Evolutionary conservation across 2,888 invertebrate species (phyloP).

Genomic region (Mimachlamys varia): DNA sequence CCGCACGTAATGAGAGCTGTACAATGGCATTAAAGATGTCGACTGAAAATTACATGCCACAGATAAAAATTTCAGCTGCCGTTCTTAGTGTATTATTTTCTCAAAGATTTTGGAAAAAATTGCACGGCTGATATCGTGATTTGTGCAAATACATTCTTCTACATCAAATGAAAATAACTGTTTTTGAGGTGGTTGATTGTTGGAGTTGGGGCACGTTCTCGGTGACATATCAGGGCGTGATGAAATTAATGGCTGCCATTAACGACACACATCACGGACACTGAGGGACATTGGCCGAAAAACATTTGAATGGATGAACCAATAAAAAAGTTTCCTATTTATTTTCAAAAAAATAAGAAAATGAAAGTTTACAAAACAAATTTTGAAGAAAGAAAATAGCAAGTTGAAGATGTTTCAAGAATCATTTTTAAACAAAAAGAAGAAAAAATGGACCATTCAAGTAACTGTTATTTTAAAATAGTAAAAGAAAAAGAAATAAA

Average conservation of each 20-base stretch:
- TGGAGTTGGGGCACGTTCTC: neutral
- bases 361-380: too few species aligned
- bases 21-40: neutral
- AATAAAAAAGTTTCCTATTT: neutral
- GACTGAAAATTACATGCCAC: slow-evolving; percentile 20
- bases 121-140: neutral
- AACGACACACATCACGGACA: neutral
- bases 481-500: too few species aligned
- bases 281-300: neutral
- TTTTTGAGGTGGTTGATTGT: neutral
- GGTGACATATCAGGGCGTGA: neutral
- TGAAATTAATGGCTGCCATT: neutral
- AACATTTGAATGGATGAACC: neutral
- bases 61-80: neutral
- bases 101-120: neutral
- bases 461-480: too few species aligned
- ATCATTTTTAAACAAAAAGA: too few species aligned
- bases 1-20: neutral
- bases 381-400: neutral
- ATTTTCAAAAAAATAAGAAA: too few species aligned
- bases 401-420: neutral
- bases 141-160: slow-evolving; percentile 33
- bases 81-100: neutral
- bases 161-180: neutral
- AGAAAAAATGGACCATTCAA: too few species aligned